Evolutionary conservation across 2,113 vertebrate species (phyloP), one percentile per base, ranked within the genome.

Genomic region (Nerophis lumbriciformis): DNA sequence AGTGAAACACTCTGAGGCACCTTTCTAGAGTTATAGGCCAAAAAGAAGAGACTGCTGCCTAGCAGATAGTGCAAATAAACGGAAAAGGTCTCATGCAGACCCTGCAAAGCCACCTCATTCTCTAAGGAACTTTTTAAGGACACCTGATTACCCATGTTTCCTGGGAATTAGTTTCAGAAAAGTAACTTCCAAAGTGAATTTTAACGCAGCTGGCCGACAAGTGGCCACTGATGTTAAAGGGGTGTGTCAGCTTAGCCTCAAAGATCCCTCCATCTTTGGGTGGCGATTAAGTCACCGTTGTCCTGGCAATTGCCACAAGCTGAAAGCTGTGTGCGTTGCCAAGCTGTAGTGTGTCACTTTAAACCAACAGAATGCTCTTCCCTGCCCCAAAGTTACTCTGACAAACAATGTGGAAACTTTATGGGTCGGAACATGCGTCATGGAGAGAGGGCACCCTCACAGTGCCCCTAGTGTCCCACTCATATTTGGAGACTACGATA

Each of bases 151-250:
- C 65, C 39, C 48, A n/a, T 5, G 16, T 69, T 37, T 61, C 48
- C 61, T 21, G 38, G 61, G 59, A 81, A 56, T 71, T 66, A 62
- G 65, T 76, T 77, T 77, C 53, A 65, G 53, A 66, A 63, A 62
- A 59, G 60, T 72, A 66, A 78, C 72, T 71, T 85, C 85, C 83
- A 84, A 88, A 87, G 84, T 81, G 63, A 76, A 78, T 78, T 76
- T 67, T 61, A 56, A 63, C 35, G 47, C 36, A 66, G 66, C 66
- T 38, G 1, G 65, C 75, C 59, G 0, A 16, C 28, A 69, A 63
- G 72, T 71, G 28, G 71, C 61, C 52, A 1, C 39, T 44, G 65
- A 75, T 63, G 39, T 42, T 50, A 47, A 37, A 72, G 58, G 58
- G 79, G 63, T 14, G 69, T 61, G 71, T 72, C 69, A 53, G 60